Base-by-base conservation (phyloP, 2,888 invertebrate genomes). In the Linnaemya vulpina region DNA sequence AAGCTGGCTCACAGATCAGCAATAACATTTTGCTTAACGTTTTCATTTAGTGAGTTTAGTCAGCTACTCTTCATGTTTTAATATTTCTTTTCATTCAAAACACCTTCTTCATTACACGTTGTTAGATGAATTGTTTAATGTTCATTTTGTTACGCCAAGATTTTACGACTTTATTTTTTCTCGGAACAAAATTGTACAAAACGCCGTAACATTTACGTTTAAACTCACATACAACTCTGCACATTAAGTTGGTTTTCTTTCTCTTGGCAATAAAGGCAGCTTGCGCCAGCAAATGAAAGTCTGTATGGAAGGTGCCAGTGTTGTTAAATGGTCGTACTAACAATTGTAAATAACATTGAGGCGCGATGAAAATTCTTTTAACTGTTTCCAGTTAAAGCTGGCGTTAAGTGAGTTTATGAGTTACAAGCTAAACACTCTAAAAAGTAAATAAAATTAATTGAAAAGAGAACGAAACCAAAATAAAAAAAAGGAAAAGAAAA, bases 111-210 rank as follows among this genome's bases (percentile, higher is more conserved):
- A 89, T 89, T 89, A 90, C 90, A 91, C 88, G 89, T 90, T 90
- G 90, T 91, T 90, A 89, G 75, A 83, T 80, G 83, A 76, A 84
- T 65, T 73, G 35, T 74, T 83, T 68, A 62, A 65, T 73, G 82
- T 77, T 80, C 63, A 67, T 79, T 30, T 30, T 90, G 90, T 89
- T 90, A 90, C 89, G 90, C 89, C 87, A 89, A 89, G 89, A 89
- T 90, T 91, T 90, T 87, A 90, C 86, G 89, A 87, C 89, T 90
- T 80, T 7, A 40, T 60, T 89, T 74, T 51, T 90, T 90, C 90
- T 87, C 81, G 86, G 90, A 91, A 90, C 90, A 89, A 89, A 90
- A 89, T 90, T 89, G 88, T 90, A 90, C 91, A 91, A 91, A 90
- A 91, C 89, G 90, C 89, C 87, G 87, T 68, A 84, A 68, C 65